Percentiles rank a stretch among this genome's conserved stretches.
These are phyloP conservation scores for Pangasius larnaudii DNA, from an alignment of 2,797 vertebrate genomes.

Conservation along the genomic window DNA sequence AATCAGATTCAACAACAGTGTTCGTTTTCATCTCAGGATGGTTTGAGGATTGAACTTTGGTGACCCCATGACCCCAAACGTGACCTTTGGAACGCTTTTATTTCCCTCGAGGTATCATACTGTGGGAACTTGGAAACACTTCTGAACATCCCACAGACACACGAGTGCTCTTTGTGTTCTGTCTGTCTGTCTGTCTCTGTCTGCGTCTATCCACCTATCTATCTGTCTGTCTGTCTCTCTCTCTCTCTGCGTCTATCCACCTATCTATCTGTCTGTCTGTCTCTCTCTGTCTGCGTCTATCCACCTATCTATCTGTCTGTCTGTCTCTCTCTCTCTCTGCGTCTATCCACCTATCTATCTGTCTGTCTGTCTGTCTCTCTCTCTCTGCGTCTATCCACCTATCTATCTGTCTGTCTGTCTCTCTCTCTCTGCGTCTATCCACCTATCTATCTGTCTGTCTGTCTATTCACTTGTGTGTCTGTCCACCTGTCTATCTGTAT, in stretches of 20 bases:
- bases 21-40: not conserved
- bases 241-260: too few species aligned
- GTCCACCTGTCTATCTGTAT: too few species aligned
- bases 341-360: too few species aligned
- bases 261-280: not conserved
- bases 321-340: too few species aligned
- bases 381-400: too few species aligned
- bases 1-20: not conserved
- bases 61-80: not conserved
- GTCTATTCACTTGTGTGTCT: not conserved
- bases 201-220: not conserved
- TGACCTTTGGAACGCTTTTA: not conserved
- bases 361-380: not conserved
- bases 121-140: constrained; percentile 7
- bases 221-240: not conserved
- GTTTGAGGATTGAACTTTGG: constrained; percentile 12
- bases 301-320: too few species aligned
- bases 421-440: too few species aligned
- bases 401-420: not conserved
- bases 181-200: not conserved
- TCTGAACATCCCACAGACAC: not conserved
- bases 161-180: not conserved
- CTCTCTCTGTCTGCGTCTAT: not conserved
- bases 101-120: constrained; percentile 5
- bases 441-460: not conserved